phyloP scores from a whole-genome alignment of 2,888 invertebrate genomes.

The Polydrusus cervinus region DNA sequence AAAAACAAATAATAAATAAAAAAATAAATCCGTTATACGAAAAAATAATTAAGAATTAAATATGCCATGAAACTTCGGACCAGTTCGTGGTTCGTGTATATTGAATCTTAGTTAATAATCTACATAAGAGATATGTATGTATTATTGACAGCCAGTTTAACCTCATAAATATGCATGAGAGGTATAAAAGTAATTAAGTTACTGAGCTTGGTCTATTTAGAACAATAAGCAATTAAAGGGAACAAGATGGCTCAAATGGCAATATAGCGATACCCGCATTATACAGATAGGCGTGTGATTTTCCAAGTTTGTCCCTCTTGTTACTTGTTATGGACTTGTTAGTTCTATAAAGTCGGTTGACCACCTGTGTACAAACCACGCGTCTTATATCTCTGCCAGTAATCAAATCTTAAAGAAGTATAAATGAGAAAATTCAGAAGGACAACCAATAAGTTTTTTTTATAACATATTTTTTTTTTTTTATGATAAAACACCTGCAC shows the following conservation, averaged over 20 bases:
- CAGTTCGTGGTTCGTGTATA: conserved; percentile 10
- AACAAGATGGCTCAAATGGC: conserved; percentile 67
- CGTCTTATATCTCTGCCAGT: conserved; percentile 56
- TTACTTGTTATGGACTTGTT: conserved; percentile 49
- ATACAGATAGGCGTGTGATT: conserved; percentile 46
- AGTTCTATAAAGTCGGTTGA: conserved; percentile 58
- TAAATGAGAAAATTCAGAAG: background rate
- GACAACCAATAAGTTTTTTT: too few relatives aligned
- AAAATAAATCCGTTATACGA: conserved; percentile 33
- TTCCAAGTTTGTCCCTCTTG: conserved; percentile 60
- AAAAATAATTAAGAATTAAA: conserved; percentile 36
- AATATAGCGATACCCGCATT: conserved; percentile 43
- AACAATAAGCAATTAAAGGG: conserved; percentile 70
- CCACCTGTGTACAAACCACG: conserved; percentile 69
- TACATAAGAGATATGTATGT: conserved; percentile 19
- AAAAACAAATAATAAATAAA: conserved; percentile 27
- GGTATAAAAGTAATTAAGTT: conserved; percentile 61
- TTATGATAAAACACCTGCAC: too few relatives aligned
- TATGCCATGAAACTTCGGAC: conserved; percentile 13
- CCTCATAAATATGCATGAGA: conserved; percentile 66
- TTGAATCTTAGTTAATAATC: conserved; percentile 40
- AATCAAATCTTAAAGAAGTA: conserved; percentile 37
- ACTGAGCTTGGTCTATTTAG: conserved; percentile 58
- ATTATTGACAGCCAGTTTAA: conserved; percentile 37
- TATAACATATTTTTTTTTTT: too few relatives aligned